Base-by-base conservation (phyloP, 2,888 invertebrate genomes). In the Fragum whitleyi region DNA sequence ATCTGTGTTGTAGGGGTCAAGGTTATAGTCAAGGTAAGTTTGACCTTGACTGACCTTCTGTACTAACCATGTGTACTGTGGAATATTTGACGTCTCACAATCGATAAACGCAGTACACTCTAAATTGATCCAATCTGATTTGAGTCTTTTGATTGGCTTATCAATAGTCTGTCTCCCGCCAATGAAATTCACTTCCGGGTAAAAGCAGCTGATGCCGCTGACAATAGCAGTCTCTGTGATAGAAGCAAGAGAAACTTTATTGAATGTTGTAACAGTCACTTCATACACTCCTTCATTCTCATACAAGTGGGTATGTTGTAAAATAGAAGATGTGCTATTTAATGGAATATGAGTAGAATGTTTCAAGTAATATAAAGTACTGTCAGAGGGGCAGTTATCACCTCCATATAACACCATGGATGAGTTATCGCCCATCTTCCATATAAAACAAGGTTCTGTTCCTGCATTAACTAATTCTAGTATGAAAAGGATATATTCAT, bases 21-120 rank as follows among this genome's bases (percentile, higher is more conserved):
- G 83, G 9, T 78, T 74, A 67, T 83, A 83, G 28, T 90, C 85
- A 36, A 89, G 77, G 47, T 86, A 88, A 0, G 87, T 87, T 0
- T 74, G 74, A 0, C 86, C 87, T 53, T 84, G 85, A 9, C 72
- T 42, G 2, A 90, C 76, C 65, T 77, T 79, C 21, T 83, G 71
- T 23, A 87, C 74, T 28, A 80, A 83, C 90, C 90, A 90, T 16
- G 78, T 55, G 75, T 87, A 88, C 7, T 81, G 74, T 0, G 88
- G 86, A 14, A 75, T 81, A 9, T 78, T 76, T 0, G 88, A 83
- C 1, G 81, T 83, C 51, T 87, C 76, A 73, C 90, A 90, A 42
- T 87, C 79, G n/a, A 90, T 79, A 61, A 89, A 85, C 7, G 88
- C 90, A 6, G 79, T 85, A 65, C 89, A 88, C 53, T 88, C 86